Conservation (phyloP, 53 echinoderm and acorn worm genomes). For the Arbacia lixula region DNA sequence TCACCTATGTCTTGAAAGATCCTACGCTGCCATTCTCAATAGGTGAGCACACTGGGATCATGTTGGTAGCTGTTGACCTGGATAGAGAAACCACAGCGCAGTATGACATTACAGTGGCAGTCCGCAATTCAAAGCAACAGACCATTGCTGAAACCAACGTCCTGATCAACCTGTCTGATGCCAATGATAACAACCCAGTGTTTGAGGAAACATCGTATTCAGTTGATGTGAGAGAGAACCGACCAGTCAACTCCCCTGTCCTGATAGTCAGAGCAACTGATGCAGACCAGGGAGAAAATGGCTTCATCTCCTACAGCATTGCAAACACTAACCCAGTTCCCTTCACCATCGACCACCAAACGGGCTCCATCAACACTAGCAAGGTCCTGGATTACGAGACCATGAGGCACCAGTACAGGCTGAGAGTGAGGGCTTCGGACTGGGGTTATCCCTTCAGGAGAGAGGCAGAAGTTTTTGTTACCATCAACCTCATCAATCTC, state of each 20-base stretch:
- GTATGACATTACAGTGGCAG: conserved; percentile 72
- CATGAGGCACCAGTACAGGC: conserved; percentile 81
- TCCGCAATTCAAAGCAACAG: conserved; percentile 55
- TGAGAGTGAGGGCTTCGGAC: conserved; percentile 90
- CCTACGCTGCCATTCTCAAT: conserved; percentile 70
- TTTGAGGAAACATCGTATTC: conserved; percentile 74
- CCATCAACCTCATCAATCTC: conserved; percentile 67
- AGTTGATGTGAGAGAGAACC: conserved; percentile 79
- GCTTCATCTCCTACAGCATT: conserved; percentile 94
- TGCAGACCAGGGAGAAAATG: conserved; percentile 88
- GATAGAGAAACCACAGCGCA: conserved; percentile 67
- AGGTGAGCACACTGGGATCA: conserved; percentile 69
- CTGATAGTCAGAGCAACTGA: conserved; percentile 74
- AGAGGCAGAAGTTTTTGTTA: conserved; percentile 83
- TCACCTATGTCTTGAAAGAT: conserved; percentile 74
- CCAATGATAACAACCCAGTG: conserved; percentile 89
- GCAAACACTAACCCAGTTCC: conserved; percentile 93
- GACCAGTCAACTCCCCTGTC: conserved; percentile 62
- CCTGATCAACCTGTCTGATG: conserved; percentile 75
- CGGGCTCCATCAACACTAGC: conserved; percentile 89
- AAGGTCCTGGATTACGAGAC: conserved; percentile 89
- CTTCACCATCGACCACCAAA: conserved; percentile 92
- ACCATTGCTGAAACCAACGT: conserved; percentile 58
- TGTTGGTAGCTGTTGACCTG: conserved; percentile 68
- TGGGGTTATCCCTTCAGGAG: conserved; percentile 93